Evolutionary conservation across 2,113 vertebrate genomes (phyloP).

Genomic region (Hemibagrus wyckioides): DNA sequence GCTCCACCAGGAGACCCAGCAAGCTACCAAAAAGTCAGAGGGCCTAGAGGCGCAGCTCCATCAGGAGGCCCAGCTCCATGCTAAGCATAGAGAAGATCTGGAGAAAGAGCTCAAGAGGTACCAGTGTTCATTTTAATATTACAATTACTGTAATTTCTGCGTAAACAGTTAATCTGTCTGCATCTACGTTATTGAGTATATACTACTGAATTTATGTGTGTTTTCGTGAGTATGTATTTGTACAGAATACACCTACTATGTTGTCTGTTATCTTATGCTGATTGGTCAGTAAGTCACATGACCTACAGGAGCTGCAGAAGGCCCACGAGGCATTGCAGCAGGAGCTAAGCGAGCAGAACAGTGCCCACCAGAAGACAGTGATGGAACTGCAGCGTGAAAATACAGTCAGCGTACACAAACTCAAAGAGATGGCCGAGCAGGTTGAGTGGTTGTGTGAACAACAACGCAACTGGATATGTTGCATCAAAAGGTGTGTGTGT

Average conservation of each 20-base stretch:
- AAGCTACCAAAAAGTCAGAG: constrained; percentile 42
- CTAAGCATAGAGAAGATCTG: constrained; percentile 21
- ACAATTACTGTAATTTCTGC: not conserved
- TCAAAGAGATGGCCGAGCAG: constrained; percentile 70
- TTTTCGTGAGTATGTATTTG: not conserved
- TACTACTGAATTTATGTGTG: not conserved
- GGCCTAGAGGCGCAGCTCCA: constrained; percentile 59
- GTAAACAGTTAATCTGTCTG: not conserved
- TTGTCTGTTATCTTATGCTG: constrained; percentile 1
- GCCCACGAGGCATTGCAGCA: constrained; percentile 49
- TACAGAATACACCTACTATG: not conserved
- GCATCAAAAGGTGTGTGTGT: constrained; percentile 67
- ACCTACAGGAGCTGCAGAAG: constrained; percentile 60
- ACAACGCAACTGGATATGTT: constrained; percentile 71
- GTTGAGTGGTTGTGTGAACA: constrained; percentile 75
- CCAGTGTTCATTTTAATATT: not conserved
- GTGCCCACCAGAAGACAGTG: constrained; percentile 46
- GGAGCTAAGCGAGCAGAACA: constrained; percentile 54
- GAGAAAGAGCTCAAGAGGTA: constrained; percentile 45
- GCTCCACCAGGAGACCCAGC: constrained; percentile 62
- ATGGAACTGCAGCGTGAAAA: constrained; percentile 61
- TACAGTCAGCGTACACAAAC: constrained; percentile 64
- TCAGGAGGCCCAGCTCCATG: constrained; percentile 51
- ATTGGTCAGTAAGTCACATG: constrained; percentile 62
- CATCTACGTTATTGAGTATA: not conserved